Evolutionary conservation across 2,888 invertebrate species (phyloP).

Genomic region (Pheosia gnoma): DNA sequence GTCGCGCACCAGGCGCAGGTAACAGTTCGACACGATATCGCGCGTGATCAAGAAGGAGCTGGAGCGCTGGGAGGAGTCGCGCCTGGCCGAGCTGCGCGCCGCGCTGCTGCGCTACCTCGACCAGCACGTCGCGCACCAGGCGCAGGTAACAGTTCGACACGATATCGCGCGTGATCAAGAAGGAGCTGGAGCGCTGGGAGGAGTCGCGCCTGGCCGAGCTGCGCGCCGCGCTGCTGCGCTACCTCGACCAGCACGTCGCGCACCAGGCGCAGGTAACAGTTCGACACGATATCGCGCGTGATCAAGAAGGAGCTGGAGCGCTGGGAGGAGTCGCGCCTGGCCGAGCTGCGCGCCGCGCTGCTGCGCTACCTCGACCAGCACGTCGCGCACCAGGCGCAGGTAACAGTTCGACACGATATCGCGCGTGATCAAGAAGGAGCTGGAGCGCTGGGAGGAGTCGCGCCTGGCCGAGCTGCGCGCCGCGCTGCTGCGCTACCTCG

Average conservation of each 20-base stretch:
- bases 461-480: slow-evolving; percentile 95
- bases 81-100: slow-evolving; percentile 95
- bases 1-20: slow-evolving; percentile 97
- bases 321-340: slow-evolving; percentile 94
- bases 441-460: slow-evolving; percentile 95
- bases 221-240: slow-evolving; percentile 93
- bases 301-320: slow-evolving; percentile 97
- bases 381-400: slow-evolving; percentile 97
- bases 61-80: slow-evolving; percentile 94
- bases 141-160: slow-evolving; percentile 98
- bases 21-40: slow-evolving; percentile 97
- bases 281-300: slow-evolving; percentile 96
- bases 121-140: slow-evolving; percentile 96
- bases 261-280: slow-evolving; percentile 98
- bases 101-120: slow-evolving; percentile 96
- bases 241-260: slow-evolving; percentile 96
- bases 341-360: slow-evolving; percentile 95
- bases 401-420: slow-evolving; percentile 98
- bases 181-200: slow-evolving; percentile 97
- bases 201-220: slow-evolving; percentile 94
- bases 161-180: slow-evolving; percentile 96
- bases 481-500: slow-evolving; percentile 95
- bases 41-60: slow-evolving; percentile 97
- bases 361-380: slow-evolving; percentile 97
- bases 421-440: slow-evolving; percentile 95